Evolutionary conservation across 2,113 vertebrate species (phyloP).

Genomic region (Actinemys pallida): DNA sequence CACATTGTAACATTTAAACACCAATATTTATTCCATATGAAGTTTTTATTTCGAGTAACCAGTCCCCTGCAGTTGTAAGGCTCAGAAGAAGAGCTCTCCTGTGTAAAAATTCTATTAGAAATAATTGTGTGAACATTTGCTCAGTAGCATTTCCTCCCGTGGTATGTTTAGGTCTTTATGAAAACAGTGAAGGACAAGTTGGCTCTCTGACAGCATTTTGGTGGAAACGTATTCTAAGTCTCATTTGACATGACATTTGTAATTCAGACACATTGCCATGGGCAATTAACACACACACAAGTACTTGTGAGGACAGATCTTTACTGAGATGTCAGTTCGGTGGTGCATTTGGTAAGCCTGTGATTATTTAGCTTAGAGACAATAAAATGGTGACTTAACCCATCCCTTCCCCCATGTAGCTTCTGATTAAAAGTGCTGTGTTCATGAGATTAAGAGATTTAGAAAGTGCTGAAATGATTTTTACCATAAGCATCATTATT

Average conservation of each 20-base stretch:
- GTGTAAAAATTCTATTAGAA: conserved; percentile 13
- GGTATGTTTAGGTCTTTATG: background rate
- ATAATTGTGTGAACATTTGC: background rate
- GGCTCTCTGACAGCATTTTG: conserved; percentile 60
- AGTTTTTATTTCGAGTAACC: background rate
- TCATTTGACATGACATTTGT: conserved; percentile 54
- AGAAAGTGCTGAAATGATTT: background rate
- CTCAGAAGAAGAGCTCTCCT: background rate
- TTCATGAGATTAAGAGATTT: background rate
- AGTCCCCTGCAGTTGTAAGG: background rate
- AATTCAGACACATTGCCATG: background rate
- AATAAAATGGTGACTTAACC: background rate
- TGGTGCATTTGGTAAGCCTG: background rate
- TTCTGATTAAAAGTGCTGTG: background rate
- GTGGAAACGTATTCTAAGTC: conserved; percentile 59
- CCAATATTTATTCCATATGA: background rate
- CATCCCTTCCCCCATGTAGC: background rate
- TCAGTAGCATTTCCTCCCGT: conserved; percentile 44
- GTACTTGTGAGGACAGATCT: conserved; percentile 21
- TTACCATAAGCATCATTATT: background rate
- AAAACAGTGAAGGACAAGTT: conserved; percentile 15
- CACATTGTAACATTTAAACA: background rate
- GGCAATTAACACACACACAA: background rate
- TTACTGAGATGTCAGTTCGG: conserved; percentile 4
- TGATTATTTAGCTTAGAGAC: background rate